phyloP scores from a whole-genome alignment of 2,888 invertebrate genomes.

The Tiliacea aurago region DNA sequence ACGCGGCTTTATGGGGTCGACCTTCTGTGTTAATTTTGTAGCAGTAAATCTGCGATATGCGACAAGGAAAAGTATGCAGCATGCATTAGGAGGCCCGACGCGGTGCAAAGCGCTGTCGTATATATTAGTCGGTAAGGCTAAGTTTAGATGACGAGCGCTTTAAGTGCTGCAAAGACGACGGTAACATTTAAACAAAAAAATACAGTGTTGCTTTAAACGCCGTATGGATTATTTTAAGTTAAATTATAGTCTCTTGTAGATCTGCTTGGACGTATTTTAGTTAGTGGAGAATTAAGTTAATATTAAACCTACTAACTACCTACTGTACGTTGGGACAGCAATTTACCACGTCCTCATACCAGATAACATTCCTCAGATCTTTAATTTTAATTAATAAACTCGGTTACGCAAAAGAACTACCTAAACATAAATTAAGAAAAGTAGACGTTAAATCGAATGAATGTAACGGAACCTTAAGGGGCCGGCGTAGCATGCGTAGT shows the following conservation, averaged over 20 bases:
- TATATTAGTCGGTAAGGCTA: conserved; percentile 43
- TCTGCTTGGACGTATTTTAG: not conserved
- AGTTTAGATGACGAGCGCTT: conserved; percentile 38
- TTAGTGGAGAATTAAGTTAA: not conserved
- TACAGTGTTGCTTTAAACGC: conserved; percentile 3
- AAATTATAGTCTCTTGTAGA: not conserved
- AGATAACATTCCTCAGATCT: not conserved
- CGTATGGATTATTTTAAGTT: not conserved
- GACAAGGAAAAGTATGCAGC: conserved; percentile 52
- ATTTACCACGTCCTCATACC: not conserved
- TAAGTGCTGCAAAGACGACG: conserved; percentile 1
- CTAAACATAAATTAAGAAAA: not conserved
- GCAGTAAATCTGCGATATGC: conserved; percentile 25
- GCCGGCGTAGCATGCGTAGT: too few relatives aligned
- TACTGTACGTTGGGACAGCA: not conserved
- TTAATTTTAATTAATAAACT: too few relatives aligned
- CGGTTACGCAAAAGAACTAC: too few relatives aligned
- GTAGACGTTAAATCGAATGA: not conserved
- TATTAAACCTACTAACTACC: not conserved
- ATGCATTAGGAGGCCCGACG: conserved; percentile 44
- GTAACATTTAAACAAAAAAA: conserved; percentile 16
- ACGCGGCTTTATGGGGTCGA: too few relatives aligned
- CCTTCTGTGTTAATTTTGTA: conserved; percentile 10
- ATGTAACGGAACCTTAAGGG: not conserved
- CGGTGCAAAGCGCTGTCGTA: conserved; percentile 50